Base-by-base conservation (phyloP, 2,113 vertebrate genomes). In the Etheostoma spectabile region DNA sequence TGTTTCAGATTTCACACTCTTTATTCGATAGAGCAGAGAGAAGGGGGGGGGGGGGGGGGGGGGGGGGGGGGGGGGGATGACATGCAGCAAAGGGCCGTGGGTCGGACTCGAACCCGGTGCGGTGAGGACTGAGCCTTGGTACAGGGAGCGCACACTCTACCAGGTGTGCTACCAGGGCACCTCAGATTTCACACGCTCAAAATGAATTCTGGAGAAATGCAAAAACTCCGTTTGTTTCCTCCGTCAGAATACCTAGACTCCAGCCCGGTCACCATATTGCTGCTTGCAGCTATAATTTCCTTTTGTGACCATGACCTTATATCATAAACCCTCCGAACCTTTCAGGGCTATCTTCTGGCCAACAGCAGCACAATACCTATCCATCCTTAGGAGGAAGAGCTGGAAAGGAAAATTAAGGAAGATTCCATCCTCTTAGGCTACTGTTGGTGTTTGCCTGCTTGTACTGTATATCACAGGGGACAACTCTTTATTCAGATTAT, bases 251-350 rank as follows among this genome's bases (percentile, higher is more conserved):
- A 10, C 15, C 3, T 11, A 24, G 67, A 24, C 66, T 19, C 4
- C 13, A 60, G 56, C 21, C 11, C 5, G 30, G 63, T 22, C 71
- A 16, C 45, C 30, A 13, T 3, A 52, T 85, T 72, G 8, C 67
- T 45, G 56, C 79, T 65, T 21, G n/a, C 52, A 56, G 86, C n/a
- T 45, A 64, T 73, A 69, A 76, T 82, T 75, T 82, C 14, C 78
- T 81, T 64, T 76, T 13, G 68, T 46, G 65, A 77, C 70, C 55
- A 3, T 71, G 60, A 68, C 80, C 91, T 88, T n/a, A n/a, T 35
- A 68, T 83, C 80, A 80, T 73, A 71, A 88, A 86, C 45, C 74
- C 35, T 15, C 38, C 56, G 42, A 53, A 68, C 53, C 81, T 77
- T 80, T 74, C 72, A 63, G 18, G 63, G 62, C 5, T 15, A 59